Conservation (phyloP, 1,140 invertebrate genomes). For the Dysdera silvatica region DNA sequence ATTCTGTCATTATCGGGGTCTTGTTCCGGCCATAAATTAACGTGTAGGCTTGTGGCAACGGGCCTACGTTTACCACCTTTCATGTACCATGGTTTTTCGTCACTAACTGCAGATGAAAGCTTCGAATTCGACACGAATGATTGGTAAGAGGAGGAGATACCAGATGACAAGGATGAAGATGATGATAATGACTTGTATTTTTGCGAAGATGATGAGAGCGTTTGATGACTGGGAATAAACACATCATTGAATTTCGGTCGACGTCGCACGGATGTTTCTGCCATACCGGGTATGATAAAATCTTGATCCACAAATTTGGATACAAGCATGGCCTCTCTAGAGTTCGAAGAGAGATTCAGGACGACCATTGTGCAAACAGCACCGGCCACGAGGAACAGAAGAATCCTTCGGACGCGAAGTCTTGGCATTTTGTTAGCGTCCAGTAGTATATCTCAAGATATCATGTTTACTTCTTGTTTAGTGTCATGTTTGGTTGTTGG, state of each 20-base stretch:
- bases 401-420: slow-evolving; percentile 16
- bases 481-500: too few relatives aligned
- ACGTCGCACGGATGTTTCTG: background rate
- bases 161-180: background rate
- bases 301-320: background rate
- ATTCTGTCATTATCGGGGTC: slow-evolving; percentile 38
- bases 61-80: slow-evolving; percentile 32
- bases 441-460: too few relatives aligned
- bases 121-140: background rate
- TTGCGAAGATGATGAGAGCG: background rate
- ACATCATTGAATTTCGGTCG: slow-evolving; percentile 21
- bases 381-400: slow-evolving; percentile 11
- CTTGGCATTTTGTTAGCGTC: slow-evolving; percentile 23
- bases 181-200: background rate
- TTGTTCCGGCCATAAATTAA: slow-evolving; percentile 38
- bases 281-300: background rate
- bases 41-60: background rate
- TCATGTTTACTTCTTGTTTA: too few relatives aligned
- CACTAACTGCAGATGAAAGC: slow-evolving; percentile 24
- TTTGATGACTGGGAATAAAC: background rate
- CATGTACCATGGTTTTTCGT: slow-evolving; percentile 35
- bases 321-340: slow-evolving; percentile 6
- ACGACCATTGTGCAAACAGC: slow-evolving; percentile 1
- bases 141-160: background rate
- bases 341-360: slow-evolving; percentile 17